A percentile compares a stretch with the other conserved stretches of the same genome.
Conservation (phyloP, 2,113 vertebrate genomes). For the Ochotona princeps region DNA sequence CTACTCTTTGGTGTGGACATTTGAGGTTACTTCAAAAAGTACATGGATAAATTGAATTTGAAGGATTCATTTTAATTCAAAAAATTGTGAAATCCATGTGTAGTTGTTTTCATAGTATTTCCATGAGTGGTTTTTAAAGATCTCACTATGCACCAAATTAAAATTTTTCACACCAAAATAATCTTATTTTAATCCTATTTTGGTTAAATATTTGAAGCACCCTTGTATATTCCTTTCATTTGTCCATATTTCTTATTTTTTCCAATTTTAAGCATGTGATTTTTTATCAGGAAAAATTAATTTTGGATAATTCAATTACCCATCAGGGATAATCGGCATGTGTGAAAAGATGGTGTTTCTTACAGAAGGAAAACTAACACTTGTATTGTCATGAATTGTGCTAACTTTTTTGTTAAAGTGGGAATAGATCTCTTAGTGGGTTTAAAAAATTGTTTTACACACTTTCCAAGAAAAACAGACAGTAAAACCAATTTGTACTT, state of each 20-base stretch:
- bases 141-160: too few species aligned
- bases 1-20: too few species aligned
- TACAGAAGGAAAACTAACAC: slow-evolving; percentile 62
- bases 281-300: slow-evolving; percentile 50
- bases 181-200: too few species aligned
- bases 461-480: slow-evolving; percentile 3
- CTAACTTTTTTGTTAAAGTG: background rate
- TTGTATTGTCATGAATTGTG: slow-evolving; percentile 54
- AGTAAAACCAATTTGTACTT: slow-evolving; percentile 42
- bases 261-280: background rate
- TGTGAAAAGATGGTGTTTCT: slow-evolving; percentile 49
- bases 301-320: slow-evolving; percentile 58
- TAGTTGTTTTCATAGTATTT: too few species aligned
- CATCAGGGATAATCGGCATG: slow-evolving; percentile 28
- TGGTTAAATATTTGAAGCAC: too few species aligned
- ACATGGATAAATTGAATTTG: too few species aligned
- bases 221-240: background rate
- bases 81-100: too few species aligned
- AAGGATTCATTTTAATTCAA: too few species aligned
- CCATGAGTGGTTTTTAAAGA: too few species aligned
- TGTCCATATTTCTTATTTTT: slow-evolving; percentile 44
- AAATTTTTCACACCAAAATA: background rate
- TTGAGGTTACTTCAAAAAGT: too few species aligned
- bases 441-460: slow-evolving; percentile 31
- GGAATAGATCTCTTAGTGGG: slow-evolving; percentile 20